Conservation (phyloP, 2,888 invertebrate genomes). For the Melikaiella ostensackeni region DNA sequence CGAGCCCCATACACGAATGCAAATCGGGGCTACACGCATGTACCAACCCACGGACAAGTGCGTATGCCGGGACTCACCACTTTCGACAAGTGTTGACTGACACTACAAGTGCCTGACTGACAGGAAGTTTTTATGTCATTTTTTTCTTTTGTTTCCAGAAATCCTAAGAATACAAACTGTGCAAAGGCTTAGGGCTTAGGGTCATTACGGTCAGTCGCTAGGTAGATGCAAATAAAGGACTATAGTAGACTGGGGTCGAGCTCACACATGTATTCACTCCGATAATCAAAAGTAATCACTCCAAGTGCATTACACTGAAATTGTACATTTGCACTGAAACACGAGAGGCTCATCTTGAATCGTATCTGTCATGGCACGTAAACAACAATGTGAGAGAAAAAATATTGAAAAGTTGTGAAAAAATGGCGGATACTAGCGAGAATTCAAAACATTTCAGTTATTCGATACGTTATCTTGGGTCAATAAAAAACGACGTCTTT, state of each 20-base stretch:
- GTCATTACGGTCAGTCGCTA: no score
- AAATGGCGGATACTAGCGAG: neutral
- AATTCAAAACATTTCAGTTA: no score
- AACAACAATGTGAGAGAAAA: neutral
- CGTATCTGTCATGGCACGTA: neutral
- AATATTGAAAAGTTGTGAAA: neutral
- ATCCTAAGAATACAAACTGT: no score
- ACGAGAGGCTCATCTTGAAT: neutral
- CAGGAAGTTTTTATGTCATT: no score
- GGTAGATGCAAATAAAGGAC: no score
- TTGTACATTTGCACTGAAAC: neutral
- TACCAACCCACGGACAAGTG: slow-evolving; percentile 25
- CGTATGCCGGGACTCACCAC: slow-evolving; percentile 42
- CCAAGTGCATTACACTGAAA: neutral
- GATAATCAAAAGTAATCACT: neutral
- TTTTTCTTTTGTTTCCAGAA: no score
- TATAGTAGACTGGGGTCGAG: no score
- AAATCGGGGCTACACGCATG: slow-evolving; percentile 41
- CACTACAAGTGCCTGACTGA: neutral
- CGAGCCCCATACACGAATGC: slow-evolving; percentile 47
- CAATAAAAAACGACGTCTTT: no score
- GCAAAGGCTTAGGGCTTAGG: no score
- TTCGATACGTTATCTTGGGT: no score
- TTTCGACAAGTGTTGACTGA: slow-evolving; percentile 7
- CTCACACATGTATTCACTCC: no score